Evolutionary conservation across 2,113 vertebrate species (phyloP), one percentile per base, ranked within the genome.

Genomic region (Mystacornis crossleyi): DNA sequence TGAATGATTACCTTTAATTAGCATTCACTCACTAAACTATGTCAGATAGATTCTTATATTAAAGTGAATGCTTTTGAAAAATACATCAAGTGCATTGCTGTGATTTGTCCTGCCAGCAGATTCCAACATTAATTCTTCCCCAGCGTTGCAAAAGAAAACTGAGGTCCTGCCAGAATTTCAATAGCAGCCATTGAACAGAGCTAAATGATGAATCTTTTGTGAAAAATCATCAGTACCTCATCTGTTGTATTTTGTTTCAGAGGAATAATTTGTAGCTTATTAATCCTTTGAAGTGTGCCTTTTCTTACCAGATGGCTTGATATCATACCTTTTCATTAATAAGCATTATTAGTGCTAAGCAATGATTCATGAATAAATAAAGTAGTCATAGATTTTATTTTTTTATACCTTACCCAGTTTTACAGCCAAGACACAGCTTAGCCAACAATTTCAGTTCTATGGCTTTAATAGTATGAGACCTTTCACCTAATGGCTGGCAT

Each of bases 41-140:
- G 55, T 81, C 78, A 93, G 87, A 95, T 87, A 96, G 71, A 92
- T 95, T 92, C 80, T 50, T 93, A 31, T 96, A 74, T 91, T 96
- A 80, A 96, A 94, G 93, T 38, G 40, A 93, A 96, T 45, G 78
- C 87, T 96, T 96, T 96, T 93, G 82, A 96, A 97, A 96, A 96
- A 95, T 94, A 95, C 90, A 95, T 96, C 87, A 96, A 95, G 93
- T 51, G 51, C 38, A 38, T 95, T 70, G 67, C 77, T 89, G 55
- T 89, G 85, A 93, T 94, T 89, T 95, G 82, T 96, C 89, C 90
- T 93, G 85, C 95, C 91, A 93, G 67, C 74, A 86, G 89, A 96
- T 92, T 96, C 95, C 87, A 85, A 77, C 50, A 78, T 87, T 95
- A 97, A 96, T 96, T 91, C 94, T 93, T 72, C 71, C 81, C 51